Percentiles rank a stretch among this genome's conserved stretches.
Evolutionary conservation across 2,797 vertebrate species (phyloP).

Genomic region (Potorous gilbertii): DNA sequence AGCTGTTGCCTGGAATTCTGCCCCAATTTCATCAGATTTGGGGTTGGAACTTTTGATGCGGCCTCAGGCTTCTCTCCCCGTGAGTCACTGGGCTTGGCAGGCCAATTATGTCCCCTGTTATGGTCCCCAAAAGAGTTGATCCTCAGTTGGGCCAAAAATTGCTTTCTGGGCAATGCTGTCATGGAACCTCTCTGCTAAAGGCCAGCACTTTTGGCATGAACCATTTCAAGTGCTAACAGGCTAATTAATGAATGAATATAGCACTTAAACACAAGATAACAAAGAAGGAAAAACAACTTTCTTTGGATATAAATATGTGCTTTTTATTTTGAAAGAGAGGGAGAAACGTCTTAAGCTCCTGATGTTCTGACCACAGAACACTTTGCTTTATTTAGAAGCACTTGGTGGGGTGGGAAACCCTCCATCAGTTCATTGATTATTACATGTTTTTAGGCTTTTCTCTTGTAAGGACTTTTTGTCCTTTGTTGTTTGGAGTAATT

Average conservation of each 20-base stretch:
- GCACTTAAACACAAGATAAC: not conserved
- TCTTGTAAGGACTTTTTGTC: not conserved
- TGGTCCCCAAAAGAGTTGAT: not conserved
- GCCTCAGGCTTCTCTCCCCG: not conserved
- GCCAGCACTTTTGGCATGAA: not conserved
- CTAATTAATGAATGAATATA: not conserved
- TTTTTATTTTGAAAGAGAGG: not conserved
- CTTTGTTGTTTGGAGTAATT: slow-evolving; percentile 15
- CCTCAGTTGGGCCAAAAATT: not conserved
- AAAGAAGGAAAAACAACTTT: not conserved
- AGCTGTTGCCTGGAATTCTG: not conserved
- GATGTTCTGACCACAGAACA: not conserved
- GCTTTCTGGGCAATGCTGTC: not conserved
- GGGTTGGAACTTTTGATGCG: not conserved
- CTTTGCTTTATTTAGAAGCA: not conserved
- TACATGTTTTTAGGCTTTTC: not conserved
- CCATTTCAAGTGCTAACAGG: no score
- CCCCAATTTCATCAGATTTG: not conserved
- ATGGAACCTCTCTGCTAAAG: not conserved
- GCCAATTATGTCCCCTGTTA: not conserved
- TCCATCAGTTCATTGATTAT: not conserved
- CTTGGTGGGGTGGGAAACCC: not conserved
- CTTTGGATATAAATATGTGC: not conserved
- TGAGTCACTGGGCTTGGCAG: not conserved
- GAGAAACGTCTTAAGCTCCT: not conserved